phyloP scores from a whole-genome alignment of 2,113 vertebrate genomes.

The Phaethon lepturus region DNA sequence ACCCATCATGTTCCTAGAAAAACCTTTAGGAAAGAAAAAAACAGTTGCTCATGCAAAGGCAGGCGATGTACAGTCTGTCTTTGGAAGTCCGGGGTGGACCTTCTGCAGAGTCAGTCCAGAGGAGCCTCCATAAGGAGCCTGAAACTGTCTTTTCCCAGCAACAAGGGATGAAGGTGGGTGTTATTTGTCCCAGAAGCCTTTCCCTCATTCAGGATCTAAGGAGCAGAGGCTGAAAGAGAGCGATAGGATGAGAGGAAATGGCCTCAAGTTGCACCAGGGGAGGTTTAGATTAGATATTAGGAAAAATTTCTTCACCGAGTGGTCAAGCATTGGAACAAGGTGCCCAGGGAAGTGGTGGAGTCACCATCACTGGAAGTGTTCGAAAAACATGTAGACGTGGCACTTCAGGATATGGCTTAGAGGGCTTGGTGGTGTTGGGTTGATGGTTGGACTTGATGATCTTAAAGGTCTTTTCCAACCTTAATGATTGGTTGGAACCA shows the following conservation, averaged over 20 bases:
- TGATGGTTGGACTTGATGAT: too few relatives aligned
- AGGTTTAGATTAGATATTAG: too few relatives aligned
- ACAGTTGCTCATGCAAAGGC: fast-evolving
- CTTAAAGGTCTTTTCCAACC: too few relatives aligned
- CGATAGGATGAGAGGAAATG: not conserved
- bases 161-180: not conserved
- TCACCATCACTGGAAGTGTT: too few relatives aligned
- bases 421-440: too few relatives aligned
- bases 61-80: not conserved
- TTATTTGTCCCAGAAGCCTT: not conserved
- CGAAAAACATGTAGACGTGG: too few relatives aligned
- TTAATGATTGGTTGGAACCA: too few relatives aligned
- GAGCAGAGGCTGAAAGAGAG: not conserved
- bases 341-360: too few relatives aligned
- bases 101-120: not conserved
- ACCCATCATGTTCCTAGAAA: not conserved
- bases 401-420: too few relatives aligned
- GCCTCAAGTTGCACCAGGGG: too few relatives aligned
- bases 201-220: not conserved
- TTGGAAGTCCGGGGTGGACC: not conserved
- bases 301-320: too few relatives aligned
- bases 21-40: not conserved
- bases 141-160: not conserved
- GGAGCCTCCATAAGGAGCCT: not conserved
- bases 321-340: too few relatives aligned